These are phyloP conservation scores for Sericinus montela DNA, from an alignment of 2,888 invertebrate species.

Conservation along the genomic window DNA sequence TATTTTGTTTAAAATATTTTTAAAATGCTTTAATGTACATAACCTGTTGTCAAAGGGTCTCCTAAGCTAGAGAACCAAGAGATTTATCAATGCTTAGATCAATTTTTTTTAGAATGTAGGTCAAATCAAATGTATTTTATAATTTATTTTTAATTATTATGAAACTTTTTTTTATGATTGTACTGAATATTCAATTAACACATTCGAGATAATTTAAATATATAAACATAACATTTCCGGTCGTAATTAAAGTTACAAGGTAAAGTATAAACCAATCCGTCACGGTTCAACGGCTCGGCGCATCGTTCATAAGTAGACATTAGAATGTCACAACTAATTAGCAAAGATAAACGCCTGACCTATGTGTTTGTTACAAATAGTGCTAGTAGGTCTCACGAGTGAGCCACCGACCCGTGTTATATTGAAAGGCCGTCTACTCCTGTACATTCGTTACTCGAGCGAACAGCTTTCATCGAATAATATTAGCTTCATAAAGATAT, in stretches of 20 bases:
- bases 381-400: constrained; percentile 45
- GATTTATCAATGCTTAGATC: too few relatives aligned
- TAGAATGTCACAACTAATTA: constrained; percentile 49
- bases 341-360: constrained; percentile 51
- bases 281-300: constrained; percentile 24
- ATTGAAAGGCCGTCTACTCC: constrained; percentile 50
- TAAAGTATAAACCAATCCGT: constrained; percentile 4
- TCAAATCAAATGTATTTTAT: too few relatives aligned
- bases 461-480: constrained; percentile 53
- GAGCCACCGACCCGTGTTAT: constrained; percentile 61
- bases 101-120: too few relatives aligned
- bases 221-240: background rate
- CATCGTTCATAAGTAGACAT: constrained; percentile 26
- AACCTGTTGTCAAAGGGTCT: too few relatives aligned
- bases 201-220: too few relatives aligned
- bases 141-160: too few relatives aligned
- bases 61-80: too few relatives aligned
- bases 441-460: constrained; percentile 47
- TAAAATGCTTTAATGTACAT: too few relatives aligned
- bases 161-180: too few relatives aligned
- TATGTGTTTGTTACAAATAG: constrained; percentile 39
- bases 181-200: too few relatives aligned
- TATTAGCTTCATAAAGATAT: constrained; percentile 43
- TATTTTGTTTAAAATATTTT: too few relatives aligned
- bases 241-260: constrained; percentile 7